Evolutionary conservation across 2,113 vertebrate species (phyloP).

Genomic region (Trematomus loennbergii): DNA sequence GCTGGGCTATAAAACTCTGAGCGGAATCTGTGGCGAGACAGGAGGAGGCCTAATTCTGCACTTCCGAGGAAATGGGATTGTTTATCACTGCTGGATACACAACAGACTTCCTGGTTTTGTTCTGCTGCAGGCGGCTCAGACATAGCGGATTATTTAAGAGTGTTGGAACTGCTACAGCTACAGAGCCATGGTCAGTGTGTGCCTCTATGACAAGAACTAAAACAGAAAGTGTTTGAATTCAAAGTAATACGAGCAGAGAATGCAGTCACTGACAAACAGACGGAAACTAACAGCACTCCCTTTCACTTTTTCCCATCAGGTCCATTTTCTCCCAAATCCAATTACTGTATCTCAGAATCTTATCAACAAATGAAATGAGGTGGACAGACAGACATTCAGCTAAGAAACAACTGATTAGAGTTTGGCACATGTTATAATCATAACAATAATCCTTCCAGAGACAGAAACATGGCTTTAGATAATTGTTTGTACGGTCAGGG

Average conservation of each 20-base stretch:
- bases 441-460: slow-evolving; percentile 17
- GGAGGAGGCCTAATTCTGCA: slow-evolving; percentile 74
- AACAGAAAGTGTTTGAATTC: slow-evolving; percentile 6
- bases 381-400: not conserved
- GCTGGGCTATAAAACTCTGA: slow-evolving; percentile 17
- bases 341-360: slow-evolving; percentile 2
- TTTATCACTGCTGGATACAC: slow-evolving; percentile 78
- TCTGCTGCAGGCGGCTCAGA: slow-evolving; percentile 41
- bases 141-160: slow-evolving; percentile 35
- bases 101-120: slow-evolving; percentile 83
- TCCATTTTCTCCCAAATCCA: not conserved
- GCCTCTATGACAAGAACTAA: not conserved
- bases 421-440: not conserved
- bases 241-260: slow-evolving; percentile 27
- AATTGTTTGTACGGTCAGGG: not conserved
- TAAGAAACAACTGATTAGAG: slow-evolving; percentile 20
- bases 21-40: slow-evolving; percentile 61
- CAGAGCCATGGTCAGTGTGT: not conserved
- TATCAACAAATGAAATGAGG: not conserved
- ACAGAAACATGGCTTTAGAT: slow-evolving; percentile 11
- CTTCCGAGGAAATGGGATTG: slow-evolving; percentile 75
- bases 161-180: slow-evolving; percentile 50
- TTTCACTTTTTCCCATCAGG: not conserved
- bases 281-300: slow-evolving; percentile 14
- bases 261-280: slow-evolving; percentile 25